phyloP scores from a whole-genome alignment of 1,140 invertebrate genomes.

The Anastatus disparis region DNA sequence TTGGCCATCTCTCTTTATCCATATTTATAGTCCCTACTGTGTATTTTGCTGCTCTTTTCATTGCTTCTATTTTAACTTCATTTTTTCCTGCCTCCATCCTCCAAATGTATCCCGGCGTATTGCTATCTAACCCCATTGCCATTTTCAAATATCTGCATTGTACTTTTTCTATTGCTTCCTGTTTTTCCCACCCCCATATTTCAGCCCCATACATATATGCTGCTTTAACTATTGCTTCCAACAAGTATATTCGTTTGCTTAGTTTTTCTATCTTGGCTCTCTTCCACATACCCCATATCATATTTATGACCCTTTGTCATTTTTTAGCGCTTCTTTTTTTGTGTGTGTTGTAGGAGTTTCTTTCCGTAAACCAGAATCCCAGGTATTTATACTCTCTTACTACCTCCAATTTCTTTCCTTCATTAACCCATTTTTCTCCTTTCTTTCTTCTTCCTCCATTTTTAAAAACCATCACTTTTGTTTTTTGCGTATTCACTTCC shows the following conservation, averaged over 20 bases:
- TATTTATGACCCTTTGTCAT: neutral
- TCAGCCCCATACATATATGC: neutral
- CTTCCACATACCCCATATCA: neutral
- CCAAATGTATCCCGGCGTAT: too few relatives aligned
- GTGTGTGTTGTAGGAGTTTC: neutral
- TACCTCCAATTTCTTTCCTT: neutral
- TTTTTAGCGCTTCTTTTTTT: neutral
- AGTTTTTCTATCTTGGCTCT: neutral
- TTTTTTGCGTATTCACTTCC: neutral
- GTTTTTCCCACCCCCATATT: constrained; percentile 4
- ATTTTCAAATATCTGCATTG: neutral
- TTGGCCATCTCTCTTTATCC: neutral
- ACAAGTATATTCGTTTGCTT: neutral
- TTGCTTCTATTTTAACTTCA: too few relatives aligned
- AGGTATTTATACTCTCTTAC: constrained; percentile 20
- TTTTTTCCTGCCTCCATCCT: neutral
- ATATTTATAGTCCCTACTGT: neutral
- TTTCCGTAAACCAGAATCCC: too few relatives aligned
- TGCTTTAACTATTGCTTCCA: neutral
- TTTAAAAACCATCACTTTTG: constrained; percentile 9
- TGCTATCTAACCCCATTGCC: neutral
- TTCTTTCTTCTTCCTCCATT: neutral
- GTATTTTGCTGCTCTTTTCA: too few relatives aligned
- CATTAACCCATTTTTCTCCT: neutral
- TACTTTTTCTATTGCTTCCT: neutral